These are phyloP conservation scores for Resseliella maxima DNA, from an alignment of 2,888 invertebrate genomes.

Conservation along the genomic window DNA sequence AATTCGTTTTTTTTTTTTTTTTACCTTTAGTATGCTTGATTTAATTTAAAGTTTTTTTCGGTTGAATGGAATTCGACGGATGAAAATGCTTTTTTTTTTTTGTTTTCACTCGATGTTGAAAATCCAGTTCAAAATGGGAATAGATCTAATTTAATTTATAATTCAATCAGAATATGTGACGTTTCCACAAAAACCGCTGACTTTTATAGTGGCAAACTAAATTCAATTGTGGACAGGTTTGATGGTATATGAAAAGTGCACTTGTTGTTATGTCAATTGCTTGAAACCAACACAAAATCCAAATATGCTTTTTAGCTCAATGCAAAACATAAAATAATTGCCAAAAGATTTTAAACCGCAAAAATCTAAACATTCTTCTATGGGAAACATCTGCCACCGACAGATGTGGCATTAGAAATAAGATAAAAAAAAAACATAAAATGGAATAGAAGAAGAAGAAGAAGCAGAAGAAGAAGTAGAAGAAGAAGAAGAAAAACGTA, in stretches of 20 bases:
- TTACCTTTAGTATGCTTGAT: no score
- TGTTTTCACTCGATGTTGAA: no score
- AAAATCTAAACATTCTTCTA: constrained; percentile 34
- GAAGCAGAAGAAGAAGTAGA: no score
- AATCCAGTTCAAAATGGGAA: no score
- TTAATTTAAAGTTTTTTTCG: no score
- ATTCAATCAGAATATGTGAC: background rate
- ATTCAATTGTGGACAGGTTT: background rate
- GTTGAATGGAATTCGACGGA: no score
- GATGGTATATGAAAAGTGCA: background rate
- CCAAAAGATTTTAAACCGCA: background rate
- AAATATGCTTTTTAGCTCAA: background rate
- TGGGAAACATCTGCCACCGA: constrained; percentile 14
- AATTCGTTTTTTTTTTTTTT: no score
- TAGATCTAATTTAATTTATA: background rate
- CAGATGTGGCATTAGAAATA: background rate
- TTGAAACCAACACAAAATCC: no score
- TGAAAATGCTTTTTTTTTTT: no score
- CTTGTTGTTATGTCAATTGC: no score
- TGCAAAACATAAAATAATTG: background rate
- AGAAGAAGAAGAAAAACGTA: no score
- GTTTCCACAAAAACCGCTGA: no score
- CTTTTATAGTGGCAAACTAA: background rate
- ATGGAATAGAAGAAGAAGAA: background rate
- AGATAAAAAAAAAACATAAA: background rate